A percentile compares a stretch with the other conserved stretches of the same genome.
These are phyloP conservation scores for Melikaiella ostensackeni DNA, from an alignment of 2,888 invertebrate species.

Conservation along the genomic window DNA sequence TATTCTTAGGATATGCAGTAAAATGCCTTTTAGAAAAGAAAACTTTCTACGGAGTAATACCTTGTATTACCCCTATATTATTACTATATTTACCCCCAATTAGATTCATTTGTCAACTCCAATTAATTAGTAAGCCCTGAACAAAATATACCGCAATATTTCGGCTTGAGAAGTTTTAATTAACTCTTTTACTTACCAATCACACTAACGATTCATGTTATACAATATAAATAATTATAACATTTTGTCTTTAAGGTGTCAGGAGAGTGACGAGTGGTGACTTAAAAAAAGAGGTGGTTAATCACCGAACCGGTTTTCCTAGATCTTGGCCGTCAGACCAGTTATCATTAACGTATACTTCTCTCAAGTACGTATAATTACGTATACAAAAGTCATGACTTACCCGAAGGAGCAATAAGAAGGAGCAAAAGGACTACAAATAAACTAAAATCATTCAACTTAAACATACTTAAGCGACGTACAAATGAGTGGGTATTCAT, in stretches of 20 bases:
- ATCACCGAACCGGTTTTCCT: slow-evolving; percentile 6
- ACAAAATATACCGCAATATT: too few relatives aligned
- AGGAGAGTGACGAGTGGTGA: neutral
- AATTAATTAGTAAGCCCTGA: neutral
- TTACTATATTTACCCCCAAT: too few relatives aligned
- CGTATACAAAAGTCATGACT: neutral
- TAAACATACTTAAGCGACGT: slow-evolving; percentile 28
- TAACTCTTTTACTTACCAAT: neutral
- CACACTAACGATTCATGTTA: neutral
- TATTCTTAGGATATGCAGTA: too few relatives aligned
- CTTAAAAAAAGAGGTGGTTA: neutral
- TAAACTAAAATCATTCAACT: slow-evolving; percentile 21
- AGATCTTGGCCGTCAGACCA: neutral
- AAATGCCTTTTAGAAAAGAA: too few relatives aligned
- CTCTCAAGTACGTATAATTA: slow-evolving; percentile 11
- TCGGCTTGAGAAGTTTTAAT: neutral
- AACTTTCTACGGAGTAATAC: too few relatives aligned
- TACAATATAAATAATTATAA: slow-evolving; percentile 18
- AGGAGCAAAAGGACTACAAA: slow-evolving; percentile 4
- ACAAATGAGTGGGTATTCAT: slow-evolving; percentile 31
- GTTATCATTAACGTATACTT: slow-evolving; percentile 18
- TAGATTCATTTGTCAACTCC: neutral
- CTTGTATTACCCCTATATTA: too few relatives aligned
- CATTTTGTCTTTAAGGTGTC: slow-evolving; percentile 2
- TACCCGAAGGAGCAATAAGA: neutral